These are phyloP conservation scores for Epinephelus lanceolatus DNA, from an alignment of 2,113 vertebrate species.

Conservation along the genomic window DNA sequence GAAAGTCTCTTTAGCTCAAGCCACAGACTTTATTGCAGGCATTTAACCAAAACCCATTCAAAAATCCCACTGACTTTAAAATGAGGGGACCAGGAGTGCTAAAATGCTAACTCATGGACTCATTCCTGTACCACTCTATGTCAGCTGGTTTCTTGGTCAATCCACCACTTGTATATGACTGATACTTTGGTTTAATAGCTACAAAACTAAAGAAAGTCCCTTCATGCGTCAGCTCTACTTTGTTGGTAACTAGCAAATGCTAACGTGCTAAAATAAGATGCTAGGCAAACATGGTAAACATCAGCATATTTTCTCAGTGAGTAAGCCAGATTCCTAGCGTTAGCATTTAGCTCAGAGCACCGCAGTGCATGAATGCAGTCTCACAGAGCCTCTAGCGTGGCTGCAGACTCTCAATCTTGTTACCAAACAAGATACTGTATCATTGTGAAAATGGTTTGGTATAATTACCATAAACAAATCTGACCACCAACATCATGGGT, in stretches of 20 bases:
- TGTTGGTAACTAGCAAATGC: neutral
- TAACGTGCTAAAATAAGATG: neutral
- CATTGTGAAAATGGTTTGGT: constrained; percentile 12
- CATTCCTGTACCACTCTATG: neutral
- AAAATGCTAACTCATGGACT: too few relatives aligned
- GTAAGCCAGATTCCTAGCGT: too few relatives aligned
- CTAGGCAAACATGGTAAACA: neutral
- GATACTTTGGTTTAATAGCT: neutral
- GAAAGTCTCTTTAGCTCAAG: too few relatives aligned
- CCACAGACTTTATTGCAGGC: too few relatives aligned
- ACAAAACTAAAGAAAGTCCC: neutral
- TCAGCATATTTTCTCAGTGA: neutral
- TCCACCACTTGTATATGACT: neutral
- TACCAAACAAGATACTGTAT: neutral
- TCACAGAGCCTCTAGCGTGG: neutral
- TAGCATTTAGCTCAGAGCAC: constrained; percentile 1
- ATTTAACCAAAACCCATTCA: too few relatives aligned
- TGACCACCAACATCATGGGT: constrained; percentile 2
- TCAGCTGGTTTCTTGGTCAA: neutral
- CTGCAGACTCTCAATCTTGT: neutral
- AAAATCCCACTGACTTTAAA: too few relatives aligned
- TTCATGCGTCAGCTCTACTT: neutral
- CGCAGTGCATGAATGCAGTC: neutral
- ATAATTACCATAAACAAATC: constrained; percentile 30
- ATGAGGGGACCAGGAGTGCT: too few relatives aligned